These are phyloP conservation scores for Forpus xanthops DNA, from an alignment of 2,797 vertebrate species.

Conservation along the genomic window DNA sequence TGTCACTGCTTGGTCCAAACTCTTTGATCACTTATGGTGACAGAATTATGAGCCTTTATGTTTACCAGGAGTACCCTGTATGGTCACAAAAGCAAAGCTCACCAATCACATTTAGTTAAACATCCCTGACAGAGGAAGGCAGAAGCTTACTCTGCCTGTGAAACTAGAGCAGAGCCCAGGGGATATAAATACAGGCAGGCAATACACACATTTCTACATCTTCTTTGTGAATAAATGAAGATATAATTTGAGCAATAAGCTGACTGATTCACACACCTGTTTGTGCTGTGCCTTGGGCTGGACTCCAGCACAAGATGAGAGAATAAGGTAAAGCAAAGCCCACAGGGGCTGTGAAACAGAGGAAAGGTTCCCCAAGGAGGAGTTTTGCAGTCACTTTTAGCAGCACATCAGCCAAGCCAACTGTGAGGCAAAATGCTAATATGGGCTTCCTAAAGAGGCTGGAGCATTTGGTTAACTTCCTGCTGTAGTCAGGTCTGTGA, in stretches of 20 bases:
- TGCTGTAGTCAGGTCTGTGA: background rate
- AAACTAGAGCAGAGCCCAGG: background rate
- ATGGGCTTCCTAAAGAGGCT: background rate
- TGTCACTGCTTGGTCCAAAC: background rate
- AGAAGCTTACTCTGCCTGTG: background rate
- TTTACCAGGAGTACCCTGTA: slow-evolving; percentile 1
- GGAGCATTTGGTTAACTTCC: slow-evolving; percentile 12
- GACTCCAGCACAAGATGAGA: background rate
- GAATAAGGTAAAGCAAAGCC: background rate
- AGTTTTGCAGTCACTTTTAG: slow-evolving; percentile 26
- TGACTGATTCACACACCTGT: slow-evolving; percentile 21
- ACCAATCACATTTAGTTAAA: slow-evolving; percentile 7
- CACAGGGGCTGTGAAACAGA: background rate
- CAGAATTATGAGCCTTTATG: slow-evolving; percentile 6
- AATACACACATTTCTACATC: background rate
- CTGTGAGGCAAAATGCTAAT: slow-evolving; percentile 35
- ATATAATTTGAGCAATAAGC: background rate
- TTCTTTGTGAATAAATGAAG: slow-evolving; percentile 24
- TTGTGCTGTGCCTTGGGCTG: background rate
- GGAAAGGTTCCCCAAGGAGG: background rate
- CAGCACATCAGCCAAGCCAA: background rate
- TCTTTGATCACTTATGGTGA: background rate
- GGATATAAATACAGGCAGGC: slow-evolving; percentile 20
- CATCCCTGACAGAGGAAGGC: background rate
- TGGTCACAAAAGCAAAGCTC: slow-evolving; percentile 6